Evolutionary conservation across 23 tunicate species (phyloP).

Genomic region (Diplosoma virens): DNA sequence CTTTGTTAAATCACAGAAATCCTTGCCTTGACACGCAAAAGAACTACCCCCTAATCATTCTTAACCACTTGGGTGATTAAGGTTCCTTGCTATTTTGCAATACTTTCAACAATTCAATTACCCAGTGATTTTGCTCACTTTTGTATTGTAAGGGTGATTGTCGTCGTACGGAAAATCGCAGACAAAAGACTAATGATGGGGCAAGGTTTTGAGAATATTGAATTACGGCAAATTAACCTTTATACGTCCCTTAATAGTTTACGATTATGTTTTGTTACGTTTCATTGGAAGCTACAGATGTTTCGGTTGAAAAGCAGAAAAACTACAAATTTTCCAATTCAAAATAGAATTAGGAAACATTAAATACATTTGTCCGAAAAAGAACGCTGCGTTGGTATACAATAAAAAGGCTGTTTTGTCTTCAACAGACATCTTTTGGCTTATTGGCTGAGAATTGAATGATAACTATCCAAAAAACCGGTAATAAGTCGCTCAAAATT

Average conservation of each 20-base stretch:
- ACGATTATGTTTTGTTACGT: neutral
- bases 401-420: too few relatives aligned
- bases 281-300: constrained; percentile 18
- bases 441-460: too few relatives aligned
- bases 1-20: too few relatives aligned
- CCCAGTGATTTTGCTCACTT: neutral
- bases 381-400: too few relatives aligned
- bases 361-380: too few relatives aligned
- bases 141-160: neutral
- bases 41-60: too few relatives aligned
- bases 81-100: neutral
- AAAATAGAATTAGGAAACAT: neutral
- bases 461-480: too few relatives aligned
- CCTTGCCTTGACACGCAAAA: constrained; percentile 19
- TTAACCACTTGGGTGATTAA: too few relatives aligned
- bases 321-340: neutral
- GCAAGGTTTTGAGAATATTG: constrained; percentile 30
- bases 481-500: too few relatives aligned
- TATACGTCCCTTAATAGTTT: neutral
- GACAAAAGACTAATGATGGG: neutral
- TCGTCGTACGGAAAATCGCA: neutral
- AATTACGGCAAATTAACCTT: constrained; percentile 39
- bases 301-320: neutral
- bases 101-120: constrained; percentile 30
- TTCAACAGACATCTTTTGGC: too few relatives aligned